Evolutionary conservation across 2,888 invertebrate species (phyloP), one percentile per base, ranked within the genome.

Genomic region (Holacanthella duospinosa): DNA sequence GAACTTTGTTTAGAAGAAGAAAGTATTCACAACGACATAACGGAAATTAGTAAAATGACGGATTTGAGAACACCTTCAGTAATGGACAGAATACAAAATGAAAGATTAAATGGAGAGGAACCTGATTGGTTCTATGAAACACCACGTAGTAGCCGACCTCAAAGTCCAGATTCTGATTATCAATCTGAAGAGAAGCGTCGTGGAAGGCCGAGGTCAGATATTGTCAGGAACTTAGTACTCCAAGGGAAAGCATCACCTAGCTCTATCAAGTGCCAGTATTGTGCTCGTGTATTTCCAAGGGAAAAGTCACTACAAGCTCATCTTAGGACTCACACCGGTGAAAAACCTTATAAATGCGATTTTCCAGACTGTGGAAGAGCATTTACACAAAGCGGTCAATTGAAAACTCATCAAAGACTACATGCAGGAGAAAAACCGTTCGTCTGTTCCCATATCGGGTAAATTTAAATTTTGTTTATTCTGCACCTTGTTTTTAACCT

Each of bases 401-500:
- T 88, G 43, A 86, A 87, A 75, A 88, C 88, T 0, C 88, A 88
- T 75, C 87, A 87, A 74, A 78, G 88, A 68, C 77, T 87, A 1
- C 88, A 88, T 74, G 87, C 87, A 0, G 87, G 87, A 28, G 87
- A 87, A 74, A 86, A 86, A 73, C 87, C 87, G 1, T 88, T 87
- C 75, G 77, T 84, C 28, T 87, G 88, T 76, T 81, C 83, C 2
- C 80, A 79, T 65, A 76, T 78, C 59, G 83, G 82, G 76, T 77
- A 73, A 72, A 74, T 71, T 44, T n/a, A n/a, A n/a, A n/a, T n/a
- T n/a, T n/a, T n/a, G n/a, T 24, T 56, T 16, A 24, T 24, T 44
- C 44, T n/a, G 25, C 16, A n/a, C 1, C n/a, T 25, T 24, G n/a
- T 59, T n/a, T 59, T 43, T 29, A 48, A 43, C 61, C 57, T 43